Conservation (phyloP, 1,140 invertebrate species). For the Carcinoscorpius rotundicauda region DNA sequence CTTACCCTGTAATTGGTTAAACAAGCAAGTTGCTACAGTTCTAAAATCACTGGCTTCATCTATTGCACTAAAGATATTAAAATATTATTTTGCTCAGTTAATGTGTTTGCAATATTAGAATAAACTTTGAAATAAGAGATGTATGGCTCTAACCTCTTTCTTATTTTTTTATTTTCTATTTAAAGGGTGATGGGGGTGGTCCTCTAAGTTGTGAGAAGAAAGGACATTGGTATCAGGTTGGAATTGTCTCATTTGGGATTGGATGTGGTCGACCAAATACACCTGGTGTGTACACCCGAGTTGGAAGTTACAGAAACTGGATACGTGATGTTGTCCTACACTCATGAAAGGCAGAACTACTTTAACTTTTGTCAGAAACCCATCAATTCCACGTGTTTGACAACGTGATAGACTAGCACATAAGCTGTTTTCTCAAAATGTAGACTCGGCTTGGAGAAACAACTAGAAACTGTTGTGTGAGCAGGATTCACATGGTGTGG, state of each 20-base stretch:
- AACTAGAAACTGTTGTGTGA: too few species aligned
- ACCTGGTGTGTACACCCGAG: slow-evolving; percentile 58
- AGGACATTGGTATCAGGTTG: slow-evolving; percentile 41
- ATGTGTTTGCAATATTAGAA: too few species aligned
- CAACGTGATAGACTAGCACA: not conserved
- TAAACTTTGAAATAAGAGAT: too few species aligned
- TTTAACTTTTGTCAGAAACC: not conserved
- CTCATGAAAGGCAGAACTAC: not conserved
- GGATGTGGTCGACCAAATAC: slow-evolving; percentile 48
- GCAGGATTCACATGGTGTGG: too few species aligned
- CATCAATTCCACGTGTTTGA: not conserved
- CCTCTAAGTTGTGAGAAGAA: slow-evolving; percentile 30
- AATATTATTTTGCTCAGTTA: too few species aligned
- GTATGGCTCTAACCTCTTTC: too few species aligned
- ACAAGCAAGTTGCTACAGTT: too few species aligned
- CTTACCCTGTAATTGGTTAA: too few species aligned
- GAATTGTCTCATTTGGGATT: slow-evolving; percentile 57
- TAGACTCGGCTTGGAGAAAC: too few species aligned
- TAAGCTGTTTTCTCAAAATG: not conserved
- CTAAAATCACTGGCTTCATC: too few species aligned
- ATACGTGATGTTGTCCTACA: slow-evolving; percentile 24
- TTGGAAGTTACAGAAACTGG: slow-evolving; percentile 46
- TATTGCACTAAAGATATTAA: too few species aligned
- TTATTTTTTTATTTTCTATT: not conserved
- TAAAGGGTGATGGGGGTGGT: slow-evolving; percentile 23